Evolutionary conservation across 2,797 vertebrate genomes (phyloP).

Genomic region (Anguilla anguilla): DNA sequence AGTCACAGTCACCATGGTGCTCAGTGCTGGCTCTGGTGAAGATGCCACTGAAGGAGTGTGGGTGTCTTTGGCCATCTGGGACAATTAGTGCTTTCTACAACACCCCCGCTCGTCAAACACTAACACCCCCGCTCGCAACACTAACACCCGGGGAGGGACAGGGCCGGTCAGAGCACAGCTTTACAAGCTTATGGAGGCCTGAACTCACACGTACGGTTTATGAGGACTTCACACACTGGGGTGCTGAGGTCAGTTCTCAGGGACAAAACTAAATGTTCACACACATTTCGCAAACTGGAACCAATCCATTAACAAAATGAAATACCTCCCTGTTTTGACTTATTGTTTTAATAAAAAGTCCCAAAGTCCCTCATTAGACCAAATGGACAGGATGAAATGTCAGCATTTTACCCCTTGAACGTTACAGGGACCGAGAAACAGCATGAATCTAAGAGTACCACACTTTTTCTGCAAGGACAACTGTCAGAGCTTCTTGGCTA

Average conservation of each 20-base stretch:
- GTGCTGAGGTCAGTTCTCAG: constrained; percentile 57
- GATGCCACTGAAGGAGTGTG: constrained; percentile 35
- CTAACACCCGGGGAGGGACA: neutral
- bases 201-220: constrained; percentile 72
- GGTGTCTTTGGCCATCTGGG: constrained; percentile 52
- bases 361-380: constrained; percentile 45
- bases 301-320: constrained; percentile 54
- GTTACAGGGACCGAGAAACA: too few species aligned
- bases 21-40: constrained; percentile 26
- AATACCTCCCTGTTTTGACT: constrained; percentile 47
- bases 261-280: constrained; percentile 42
- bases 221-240: constrained; percentile 64
- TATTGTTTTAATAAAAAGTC: constrained; percentile 61
- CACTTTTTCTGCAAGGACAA: neutral
- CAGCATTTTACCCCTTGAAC: too few species aligned
- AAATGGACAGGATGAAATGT: neutral
- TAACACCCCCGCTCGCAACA: constrained; percentile 10
- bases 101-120: constrained; percentile 45
- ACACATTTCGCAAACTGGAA: too few species aligned
- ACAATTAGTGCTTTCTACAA: constrained; percentile 62
- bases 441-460: too few species aligned
- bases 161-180: constrained; percentile 57
- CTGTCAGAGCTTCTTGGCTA: too few species aligned
- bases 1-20: constrained; percentile 39
- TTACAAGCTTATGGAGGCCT: constrained; percentile 57